Evolutionary conservation across 2,888 invertebrate genomes (phyloP).

Genomic region (Pyralis farinalis): DNA sequence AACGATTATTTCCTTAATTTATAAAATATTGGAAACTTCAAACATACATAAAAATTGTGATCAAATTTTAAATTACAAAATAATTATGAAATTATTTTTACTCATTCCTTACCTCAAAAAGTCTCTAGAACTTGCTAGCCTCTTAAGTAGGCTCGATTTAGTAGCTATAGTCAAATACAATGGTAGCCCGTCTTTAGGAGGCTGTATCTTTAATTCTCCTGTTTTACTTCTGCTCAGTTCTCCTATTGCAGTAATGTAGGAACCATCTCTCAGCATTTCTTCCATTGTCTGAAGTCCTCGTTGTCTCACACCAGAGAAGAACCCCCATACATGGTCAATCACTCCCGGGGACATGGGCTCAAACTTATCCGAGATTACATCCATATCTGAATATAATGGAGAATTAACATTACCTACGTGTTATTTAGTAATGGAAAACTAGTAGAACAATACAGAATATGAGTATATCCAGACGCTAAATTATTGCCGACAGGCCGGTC

Average conservation of each 20-base stretch:
- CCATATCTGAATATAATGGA: conserved; percentile 79
- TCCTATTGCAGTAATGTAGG: conserved; percentile 90
- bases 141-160: conserved; percentile 86
- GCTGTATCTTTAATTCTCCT: conserved; percentile 85
- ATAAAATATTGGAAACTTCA: too few relatives aligned
- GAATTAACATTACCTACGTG: too few relatives aligned
- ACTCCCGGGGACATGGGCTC: conserved; percentile 88
- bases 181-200: conserved; percentile 85
- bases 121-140: conserved; percentile 85
- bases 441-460: too few relatives aligned
- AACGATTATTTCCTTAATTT: too few relatives aligned
- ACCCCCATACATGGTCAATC: conserved; percentile 91
- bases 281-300: conserved; percentile 93
- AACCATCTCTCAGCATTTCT: conserved; percentile 91
- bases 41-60: too few relatives aligned
- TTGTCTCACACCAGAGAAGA: conserved; percentile 91
- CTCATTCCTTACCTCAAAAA: conserved; percentile 84
- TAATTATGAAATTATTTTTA: too few relatives aligned
- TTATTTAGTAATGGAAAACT: too few relatives aligned
- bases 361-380: conserved; percentile 91
- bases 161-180: conserved; percentile 91
- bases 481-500: too few relatives aligned
- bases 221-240: conserved; percentile 84
- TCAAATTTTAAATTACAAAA: too few relatives aligned
- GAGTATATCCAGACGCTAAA: too few relatives aligned